Evolutionary conservation across 2,797 vertebrate species (phyloP).

Genomic region (Poecile montanus): DNA sequence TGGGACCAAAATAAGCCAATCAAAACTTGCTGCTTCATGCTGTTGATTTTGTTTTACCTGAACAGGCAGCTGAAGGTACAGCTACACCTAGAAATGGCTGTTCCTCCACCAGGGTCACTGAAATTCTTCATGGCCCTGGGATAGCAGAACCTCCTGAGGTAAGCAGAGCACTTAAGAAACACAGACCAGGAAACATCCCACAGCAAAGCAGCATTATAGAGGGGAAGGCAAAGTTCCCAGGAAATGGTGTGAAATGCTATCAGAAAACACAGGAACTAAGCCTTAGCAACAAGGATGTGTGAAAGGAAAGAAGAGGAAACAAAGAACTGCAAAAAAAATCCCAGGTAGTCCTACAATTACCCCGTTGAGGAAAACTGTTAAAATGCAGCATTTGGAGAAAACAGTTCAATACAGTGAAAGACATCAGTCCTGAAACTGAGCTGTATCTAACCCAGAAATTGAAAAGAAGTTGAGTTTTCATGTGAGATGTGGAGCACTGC

Average conservation of each 20-base stretch:
- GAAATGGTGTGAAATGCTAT: background rate
- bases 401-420: background rate
- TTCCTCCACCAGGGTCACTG: background rate
- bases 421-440: background rate
- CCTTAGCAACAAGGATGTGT: background rate
- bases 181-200: background rate
- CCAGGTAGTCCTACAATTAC: background rate
- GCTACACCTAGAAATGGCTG: background rate
- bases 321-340: background rate
- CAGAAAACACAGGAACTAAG: constrained; percentile 6
- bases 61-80: background rate
- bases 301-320: constrained; percentile 14
- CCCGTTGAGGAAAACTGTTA: background rate
- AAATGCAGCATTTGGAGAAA: background rate
- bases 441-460: background rate
- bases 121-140: background rate
- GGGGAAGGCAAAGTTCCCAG: background rate
- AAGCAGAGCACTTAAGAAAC: background rate
- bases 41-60: background rate
- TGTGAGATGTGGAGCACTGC: background rate
- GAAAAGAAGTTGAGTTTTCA: background rate
- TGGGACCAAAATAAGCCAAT: background rate
- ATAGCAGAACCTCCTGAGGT: background rate
- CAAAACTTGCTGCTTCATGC: background rate
- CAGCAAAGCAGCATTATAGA: background rate